Conservation (phyloP, 2,888 invertebrate genomes). For the Drosophila multiciliata region DNA sequence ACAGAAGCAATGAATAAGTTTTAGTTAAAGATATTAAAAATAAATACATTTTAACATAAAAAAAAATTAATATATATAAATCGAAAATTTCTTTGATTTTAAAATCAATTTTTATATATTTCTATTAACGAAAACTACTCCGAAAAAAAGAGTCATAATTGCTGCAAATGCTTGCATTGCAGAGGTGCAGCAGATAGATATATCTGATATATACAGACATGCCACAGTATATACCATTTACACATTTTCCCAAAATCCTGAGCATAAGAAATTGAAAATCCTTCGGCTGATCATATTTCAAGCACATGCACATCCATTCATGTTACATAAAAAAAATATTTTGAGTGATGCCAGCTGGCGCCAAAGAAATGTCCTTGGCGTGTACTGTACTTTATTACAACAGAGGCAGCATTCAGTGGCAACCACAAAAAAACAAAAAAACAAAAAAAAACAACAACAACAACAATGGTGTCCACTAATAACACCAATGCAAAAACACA, state of each 20-base stretch:
- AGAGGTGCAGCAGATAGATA: not conserved
- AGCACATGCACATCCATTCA: conserved; percentile 39
- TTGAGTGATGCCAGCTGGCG: conserved; percentile 74
- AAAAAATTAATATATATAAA: not conserved
- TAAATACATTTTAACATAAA: not conserved
- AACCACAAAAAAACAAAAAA: conserved; percentile 2
- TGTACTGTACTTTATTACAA: conserved; percentile 71
- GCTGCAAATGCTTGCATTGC: not conserved
- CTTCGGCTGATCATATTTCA: conserved; percentile 37
- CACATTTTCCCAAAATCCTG: not conserved
- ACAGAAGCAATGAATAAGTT: not conserved
- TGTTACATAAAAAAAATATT: conserved; percentile 46
- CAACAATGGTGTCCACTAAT: conserved; percentile 61
- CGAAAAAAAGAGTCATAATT: not conserved
- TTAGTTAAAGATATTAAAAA: not conserved
- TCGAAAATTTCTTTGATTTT: not conserved
- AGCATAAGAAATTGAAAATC: conserved; percentile 14
- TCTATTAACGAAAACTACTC: not conserved
- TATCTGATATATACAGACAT: not conserved
- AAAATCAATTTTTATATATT: not conserved
- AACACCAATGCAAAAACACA: conserved; percentile 77
- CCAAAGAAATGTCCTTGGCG: conserved; percentile 50
- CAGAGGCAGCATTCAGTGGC: conserved; percentile 18
- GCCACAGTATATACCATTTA: not conserved
- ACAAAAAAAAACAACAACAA: conserved; percentile 23